Evolutionary conservation across 2,797 vertebrate species (phyloP).

Genomic region (Champsocephalus gunnari): DNA sequence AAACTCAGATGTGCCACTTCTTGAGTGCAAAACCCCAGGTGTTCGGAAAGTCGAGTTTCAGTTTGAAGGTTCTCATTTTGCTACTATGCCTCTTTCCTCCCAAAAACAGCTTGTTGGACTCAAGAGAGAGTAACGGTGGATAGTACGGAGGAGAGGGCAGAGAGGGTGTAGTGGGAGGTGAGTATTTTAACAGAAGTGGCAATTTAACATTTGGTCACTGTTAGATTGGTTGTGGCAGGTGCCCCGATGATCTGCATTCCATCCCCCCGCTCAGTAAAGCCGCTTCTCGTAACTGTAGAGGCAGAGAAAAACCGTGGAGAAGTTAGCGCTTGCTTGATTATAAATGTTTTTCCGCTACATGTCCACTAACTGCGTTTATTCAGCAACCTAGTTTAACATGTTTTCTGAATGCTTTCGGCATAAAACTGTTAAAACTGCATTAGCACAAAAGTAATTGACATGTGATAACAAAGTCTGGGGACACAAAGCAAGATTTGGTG

Average conservation of each 20-base stretch:
- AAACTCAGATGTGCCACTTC: constrained; percentile 76
- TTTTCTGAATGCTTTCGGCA: not conserved
- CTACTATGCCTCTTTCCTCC: constrained; percentile 32
- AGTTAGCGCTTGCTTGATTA: not conserved
- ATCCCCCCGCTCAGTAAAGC: constrained; percentile 86
- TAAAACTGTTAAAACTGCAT: not conserved
- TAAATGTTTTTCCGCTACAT: not conserved
- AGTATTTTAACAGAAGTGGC: constrained; percentile 66
- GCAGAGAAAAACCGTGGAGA: constrained; percentile 1
- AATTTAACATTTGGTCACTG: constrained; percentile 79
- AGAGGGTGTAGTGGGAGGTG: constrained; percentile 46
- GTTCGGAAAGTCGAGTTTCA: constrained; percentile 46
- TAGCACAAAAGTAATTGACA: not conserved
- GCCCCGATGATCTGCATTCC: constrained; percentile 54
- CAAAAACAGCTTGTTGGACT: constrained; percentile 26
- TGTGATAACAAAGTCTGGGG: not conserved
- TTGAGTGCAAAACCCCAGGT: constrained; percentile 70
- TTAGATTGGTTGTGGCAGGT: constrained; percentile 56
- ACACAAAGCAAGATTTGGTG: not conserved
- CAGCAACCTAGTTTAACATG: not conserved
- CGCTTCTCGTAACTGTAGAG: constrained; percentile 91
- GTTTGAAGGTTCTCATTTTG: constrained; percentile 44
- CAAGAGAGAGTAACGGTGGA: constrained; percentile 29
- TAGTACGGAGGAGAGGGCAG: constrained; percentile 35
- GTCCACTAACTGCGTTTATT: not conserved